Conservation (phyloP, 2,113 vertebrate genomes). For the Elachura formosa region DNA sequence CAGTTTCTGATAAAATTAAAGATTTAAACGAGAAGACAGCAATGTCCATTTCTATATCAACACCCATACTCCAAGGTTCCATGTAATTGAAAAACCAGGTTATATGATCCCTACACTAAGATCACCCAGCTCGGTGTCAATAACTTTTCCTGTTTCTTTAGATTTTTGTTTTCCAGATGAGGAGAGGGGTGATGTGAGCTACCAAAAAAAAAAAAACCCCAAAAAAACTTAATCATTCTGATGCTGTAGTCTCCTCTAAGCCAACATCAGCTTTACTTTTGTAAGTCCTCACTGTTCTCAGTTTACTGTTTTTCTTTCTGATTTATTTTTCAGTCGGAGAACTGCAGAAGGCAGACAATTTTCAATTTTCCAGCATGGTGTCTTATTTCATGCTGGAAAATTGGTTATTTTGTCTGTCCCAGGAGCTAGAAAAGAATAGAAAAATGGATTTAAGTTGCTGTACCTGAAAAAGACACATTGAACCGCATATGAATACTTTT, state of each 20-base stretch:
- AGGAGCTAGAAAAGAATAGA: not conserved
- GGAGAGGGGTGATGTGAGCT: not conserved
- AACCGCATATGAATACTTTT: not conserved
- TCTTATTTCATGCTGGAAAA: conserved; percentile 41
- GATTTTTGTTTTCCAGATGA: conserved; percentile 34
- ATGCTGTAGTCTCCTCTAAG: conserved; percentile 18
- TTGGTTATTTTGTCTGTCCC: conserved; percentile 1
- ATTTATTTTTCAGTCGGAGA: conserved; percentile 68
- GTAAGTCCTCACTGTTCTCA: conserved; percentile 9
- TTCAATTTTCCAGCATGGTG: conserved; percentile 49
- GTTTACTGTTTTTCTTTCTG: conserved; percentile 52
- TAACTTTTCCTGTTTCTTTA: not conserved
- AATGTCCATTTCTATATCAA: not conserved
- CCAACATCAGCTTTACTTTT: conserved; percentile 47
- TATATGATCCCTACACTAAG: not conserved
- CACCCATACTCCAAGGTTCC: not conserved
- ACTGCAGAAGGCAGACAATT: conserved; percentile 40
- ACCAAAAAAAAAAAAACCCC: not conserved
- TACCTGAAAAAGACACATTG: not conserved
- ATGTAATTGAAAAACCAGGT: conserved; percentile 48
- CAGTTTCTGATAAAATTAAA: no score
- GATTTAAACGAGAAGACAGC: no score
- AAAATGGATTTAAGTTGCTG: conserved; percentile 7
- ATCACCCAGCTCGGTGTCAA: not conserved
- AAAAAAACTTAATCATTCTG: not conserved